phyloP scores from a whole-genome alignment of 1,140 invertebrate species.

The Lanistes nyassanus region DNA sequence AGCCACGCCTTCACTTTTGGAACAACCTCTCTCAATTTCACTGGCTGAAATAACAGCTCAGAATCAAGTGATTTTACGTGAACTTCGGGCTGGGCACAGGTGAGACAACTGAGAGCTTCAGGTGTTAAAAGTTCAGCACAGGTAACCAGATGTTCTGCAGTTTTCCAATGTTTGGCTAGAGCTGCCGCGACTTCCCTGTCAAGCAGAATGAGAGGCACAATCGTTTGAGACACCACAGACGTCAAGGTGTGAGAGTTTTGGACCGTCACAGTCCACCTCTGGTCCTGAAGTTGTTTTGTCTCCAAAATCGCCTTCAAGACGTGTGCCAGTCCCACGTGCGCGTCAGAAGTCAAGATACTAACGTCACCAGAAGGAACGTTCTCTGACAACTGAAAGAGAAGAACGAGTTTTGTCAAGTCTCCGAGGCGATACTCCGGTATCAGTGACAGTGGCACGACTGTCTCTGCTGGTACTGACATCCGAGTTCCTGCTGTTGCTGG shows the following conservation, averaged over 20 bases:
- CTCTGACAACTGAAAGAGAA: constrained; percentile 7
- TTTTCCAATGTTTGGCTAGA: constrained; percentile 5
- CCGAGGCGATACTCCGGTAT: constrained; percentile 27
- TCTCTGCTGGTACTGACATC: constrained; percentile 14
- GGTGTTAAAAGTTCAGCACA: neutral
- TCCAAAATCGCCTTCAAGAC: constrained; percentile 6
- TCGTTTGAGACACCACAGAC: neutral
- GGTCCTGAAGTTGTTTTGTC: neutral
- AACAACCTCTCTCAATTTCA: neutral
- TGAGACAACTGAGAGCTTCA: neutral
- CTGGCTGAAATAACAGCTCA: constrained; percentile 5
- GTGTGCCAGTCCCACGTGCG: constrained; percentile 8
- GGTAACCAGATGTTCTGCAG: neutral
- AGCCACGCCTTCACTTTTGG: constrained; percentile 8
- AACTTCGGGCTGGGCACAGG: constrained; percentile 4
- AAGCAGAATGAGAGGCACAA: constrained; percentile 14
- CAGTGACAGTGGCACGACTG: constrained; percentile 2
- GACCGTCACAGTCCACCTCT: neutral
- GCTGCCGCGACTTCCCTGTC: constrained; percentile 1
- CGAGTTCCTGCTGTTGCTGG: constrained; percentile 15
- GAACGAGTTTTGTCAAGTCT: constrained; percentile 26
- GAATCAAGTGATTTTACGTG: constrained; percentile 20
- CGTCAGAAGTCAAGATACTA: constrained; percentile 18
- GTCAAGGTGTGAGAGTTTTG: neutral
- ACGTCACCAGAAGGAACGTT: neutral